These are phyloP conservation scores for Bradypodion ventrale DNA, from an alignment of 2,797 vertebrate species.

Conservation along the genomic window DNA sequence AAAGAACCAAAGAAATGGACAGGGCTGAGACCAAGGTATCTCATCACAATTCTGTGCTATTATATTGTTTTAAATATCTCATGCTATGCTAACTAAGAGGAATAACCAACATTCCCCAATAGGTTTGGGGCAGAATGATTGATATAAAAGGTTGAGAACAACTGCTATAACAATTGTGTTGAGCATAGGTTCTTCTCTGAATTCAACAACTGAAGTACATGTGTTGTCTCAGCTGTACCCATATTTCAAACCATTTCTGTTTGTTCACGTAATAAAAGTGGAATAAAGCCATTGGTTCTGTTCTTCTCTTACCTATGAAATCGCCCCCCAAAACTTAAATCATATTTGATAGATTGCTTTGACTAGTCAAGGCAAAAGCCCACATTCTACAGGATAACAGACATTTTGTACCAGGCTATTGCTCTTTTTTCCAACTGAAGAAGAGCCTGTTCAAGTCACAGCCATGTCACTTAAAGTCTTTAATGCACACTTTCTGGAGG, in stretches of 20 bases:
- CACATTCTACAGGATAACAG: background rate
- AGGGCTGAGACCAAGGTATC: no score
- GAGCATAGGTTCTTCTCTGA: no score
- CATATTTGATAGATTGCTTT: slow-evolving; percentile 13
- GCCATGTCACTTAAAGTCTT: background rate
- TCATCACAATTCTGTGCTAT: no score
- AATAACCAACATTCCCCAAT: no score
- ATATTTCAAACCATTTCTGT: background rate
- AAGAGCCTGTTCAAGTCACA: background rate
- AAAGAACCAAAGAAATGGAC: no score
- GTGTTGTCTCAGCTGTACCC: background rate
- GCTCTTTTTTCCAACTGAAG: background rate
- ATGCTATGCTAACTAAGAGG: no score
- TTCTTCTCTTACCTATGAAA: slow-evolving; percentile 7
- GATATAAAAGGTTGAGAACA: no score
- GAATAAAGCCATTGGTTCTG: background rate
- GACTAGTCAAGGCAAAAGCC: slow-evolving; percentile 2
- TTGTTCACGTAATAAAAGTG: background rate
- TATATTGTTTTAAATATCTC: no score
- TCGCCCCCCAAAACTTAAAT: slow-evolving; percentile 7
- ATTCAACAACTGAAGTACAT: no score
- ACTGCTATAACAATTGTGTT: no score
- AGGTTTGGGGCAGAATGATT: no score
- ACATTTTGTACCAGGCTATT: slow-evolving; percentile 8
- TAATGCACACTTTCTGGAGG: background rate